A percentile compares a stretch with the other conserved stretches of the same genome.
Conservation (phyloP, 2,113 vertebrate species). For the Terrapene triunguis region DNA sequence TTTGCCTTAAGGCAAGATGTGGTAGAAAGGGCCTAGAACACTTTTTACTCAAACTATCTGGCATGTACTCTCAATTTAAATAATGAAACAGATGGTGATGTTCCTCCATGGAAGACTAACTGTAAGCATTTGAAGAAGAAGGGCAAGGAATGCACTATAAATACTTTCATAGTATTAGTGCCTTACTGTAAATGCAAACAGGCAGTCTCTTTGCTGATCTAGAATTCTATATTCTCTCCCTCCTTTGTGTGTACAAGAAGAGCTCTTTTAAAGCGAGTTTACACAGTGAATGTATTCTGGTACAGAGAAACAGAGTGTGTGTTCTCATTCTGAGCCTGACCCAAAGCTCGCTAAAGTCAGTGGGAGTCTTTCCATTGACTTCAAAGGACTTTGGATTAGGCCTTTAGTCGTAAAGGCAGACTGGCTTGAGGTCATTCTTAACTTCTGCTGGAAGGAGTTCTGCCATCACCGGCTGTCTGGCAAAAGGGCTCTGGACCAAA, state of each 20-base stretch:
- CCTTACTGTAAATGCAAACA: slow-evolving; percentile 15
- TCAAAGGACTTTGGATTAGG: background rate
- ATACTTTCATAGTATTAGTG: background rate
- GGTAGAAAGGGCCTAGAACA: background rate
- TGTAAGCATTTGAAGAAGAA: slow-evolving; percentile 33
- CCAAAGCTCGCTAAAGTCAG: background rate
- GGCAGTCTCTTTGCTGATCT: background rate
- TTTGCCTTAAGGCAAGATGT: background rate
- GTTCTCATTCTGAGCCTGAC: background rate
- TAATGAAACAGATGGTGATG: background rate
- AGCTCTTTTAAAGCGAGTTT: background rate
- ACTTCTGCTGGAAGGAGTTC: background rate
- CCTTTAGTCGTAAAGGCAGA: background rate
- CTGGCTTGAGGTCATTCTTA: background rate
- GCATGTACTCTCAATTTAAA: background rate
- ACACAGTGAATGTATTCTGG: background rate
- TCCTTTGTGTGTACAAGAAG: background rate
- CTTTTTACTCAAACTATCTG: background rate
- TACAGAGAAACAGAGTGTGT: background rate
- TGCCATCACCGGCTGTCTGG: background rate
- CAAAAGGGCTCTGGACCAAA: fast-evolving
- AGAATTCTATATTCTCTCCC: background rate
- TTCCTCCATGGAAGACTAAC: slow-evolving; percentile 35
- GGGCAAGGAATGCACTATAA: too few species aligned
- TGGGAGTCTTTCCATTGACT: background rate